Evolutionary conservation across 2,113 vertebrate genomes (phyloP).

Genomic region (Callionymus lyra): DNA sequence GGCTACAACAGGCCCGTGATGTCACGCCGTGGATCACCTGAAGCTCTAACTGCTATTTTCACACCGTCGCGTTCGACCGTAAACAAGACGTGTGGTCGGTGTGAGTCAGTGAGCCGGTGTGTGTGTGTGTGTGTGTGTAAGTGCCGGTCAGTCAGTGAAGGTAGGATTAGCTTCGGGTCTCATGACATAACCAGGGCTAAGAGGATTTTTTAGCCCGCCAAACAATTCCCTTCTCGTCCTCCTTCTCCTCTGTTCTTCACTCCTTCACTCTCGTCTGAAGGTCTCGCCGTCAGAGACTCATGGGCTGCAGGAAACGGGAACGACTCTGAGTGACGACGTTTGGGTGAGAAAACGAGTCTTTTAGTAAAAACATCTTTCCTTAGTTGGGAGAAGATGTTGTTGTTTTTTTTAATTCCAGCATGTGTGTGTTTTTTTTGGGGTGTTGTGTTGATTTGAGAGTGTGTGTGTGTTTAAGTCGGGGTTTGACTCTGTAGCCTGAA

Average conservation of each 20-base stretch:
- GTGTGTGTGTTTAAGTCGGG: too few species aligned
- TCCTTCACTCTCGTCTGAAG: slow-evolving; percentile 29
- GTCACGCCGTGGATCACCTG: too few species aligned
- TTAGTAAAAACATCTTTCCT: too few species aligned
- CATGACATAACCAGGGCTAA: slow-evolving; percentile 64
- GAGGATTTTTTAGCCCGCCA: slow-evolving; percentile 55
- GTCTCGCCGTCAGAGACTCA: slow-evolving; percentile 1
- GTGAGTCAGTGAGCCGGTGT: slow-evolving; percentile 13
- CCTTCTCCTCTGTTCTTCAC: slow-evolving; percentile 34
- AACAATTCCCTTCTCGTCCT: slow-evolving; percentile 32
- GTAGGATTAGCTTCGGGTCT: slow-evolving; percentile 57
- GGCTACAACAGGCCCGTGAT: too few species aligned
- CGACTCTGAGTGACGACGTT: too few species aligned
- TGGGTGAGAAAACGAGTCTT: too few species aligned
- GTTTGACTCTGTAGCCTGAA: too few species aligned
- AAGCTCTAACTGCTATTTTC: neutral
- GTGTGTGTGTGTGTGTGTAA: slow-evolving; percentile 17
- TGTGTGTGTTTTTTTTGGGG: too few species aligned
- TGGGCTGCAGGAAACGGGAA: too few species aligned
- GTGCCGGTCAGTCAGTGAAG: slow-evolving; percentile 49
- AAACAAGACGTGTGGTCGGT: neutral
- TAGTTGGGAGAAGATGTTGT: too few species aligned
- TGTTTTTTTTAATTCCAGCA: too few species aligned
- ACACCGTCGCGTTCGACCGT: neutral
- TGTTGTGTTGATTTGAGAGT: too few species aligned